Conservation (phyloP, 2,888 invertebrate species). For the Isoperla grammatica region DNA sequence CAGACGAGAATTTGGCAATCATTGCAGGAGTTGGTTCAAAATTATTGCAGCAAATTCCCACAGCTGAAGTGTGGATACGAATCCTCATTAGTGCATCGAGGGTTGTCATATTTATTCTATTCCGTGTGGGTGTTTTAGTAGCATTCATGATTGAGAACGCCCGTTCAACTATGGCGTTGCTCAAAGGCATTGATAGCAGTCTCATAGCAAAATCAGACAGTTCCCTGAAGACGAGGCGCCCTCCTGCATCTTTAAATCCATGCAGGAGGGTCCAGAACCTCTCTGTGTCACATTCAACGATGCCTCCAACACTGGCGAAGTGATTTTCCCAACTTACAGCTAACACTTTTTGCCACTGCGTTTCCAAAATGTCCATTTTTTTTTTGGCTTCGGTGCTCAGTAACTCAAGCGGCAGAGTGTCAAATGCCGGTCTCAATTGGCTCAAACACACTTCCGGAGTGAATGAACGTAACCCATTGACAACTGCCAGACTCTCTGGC, state of each 20-base stretch:
- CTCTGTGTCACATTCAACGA: slow-evolving; percentile 10
- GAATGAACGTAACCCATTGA: too few relatives aligned
- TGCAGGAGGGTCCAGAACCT: slow-evolving; percentile 28
- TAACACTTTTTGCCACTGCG: slow-evolving; percentile 1
- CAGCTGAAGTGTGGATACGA: slow-evolving; percentile 26
- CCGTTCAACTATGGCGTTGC: slow-evolving; percentile 33
- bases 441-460: too few relatives aligned
- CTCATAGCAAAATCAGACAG: slow-evolving; percentile 29
- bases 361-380: neutral
- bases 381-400: neutral
- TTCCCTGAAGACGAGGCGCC: slow-evolving; percentile 23
- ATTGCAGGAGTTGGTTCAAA: slow-evolving; percentile 21
- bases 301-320: slow-evolving; percentile 6
- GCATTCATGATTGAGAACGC: slow-evolving; percentile 31
- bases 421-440: neutral
- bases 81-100: slow-evolving; percentile 31
- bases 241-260: slow-evolving; percentile 27
- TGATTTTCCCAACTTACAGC: neutral
- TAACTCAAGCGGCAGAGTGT: neutral
- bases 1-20: too few relatives aligned
- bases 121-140: slow-evolving; percentile 29
- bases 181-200: slow-evolving; percentile 30
- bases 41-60: slow-evolving; percentile 27
- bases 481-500: too few relatives aligned
- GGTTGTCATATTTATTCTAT: slow-evolving; percentile 30